Percentiles rank a stretch among this genome's conserved stretches.
Conservation (phyloP, 1,140 invertebrate genomes). For the Drosophila leontia region DNA sequence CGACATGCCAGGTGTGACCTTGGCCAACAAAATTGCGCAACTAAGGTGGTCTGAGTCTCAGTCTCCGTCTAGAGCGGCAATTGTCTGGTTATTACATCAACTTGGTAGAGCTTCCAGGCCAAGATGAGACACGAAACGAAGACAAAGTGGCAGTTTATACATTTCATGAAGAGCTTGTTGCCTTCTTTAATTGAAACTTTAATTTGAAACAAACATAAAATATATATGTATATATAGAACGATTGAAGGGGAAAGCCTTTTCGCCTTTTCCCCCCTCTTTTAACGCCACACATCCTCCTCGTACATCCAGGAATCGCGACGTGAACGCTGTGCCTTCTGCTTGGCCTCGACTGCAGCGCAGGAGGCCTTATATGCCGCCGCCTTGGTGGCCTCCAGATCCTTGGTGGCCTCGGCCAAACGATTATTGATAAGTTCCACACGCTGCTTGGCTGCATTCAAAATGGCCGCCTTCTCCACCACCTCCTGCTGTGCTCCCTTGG, state of each 20-base stretch:
- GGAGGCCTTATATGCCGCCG: background rate
- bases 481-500: background rate
- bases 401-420: background rate
- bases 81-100: conserved; percentile 49
- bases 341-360: conserved; percentile 5
- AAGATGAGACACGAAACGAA: too few relatives aligned
- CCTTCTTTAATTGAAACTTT: background rate
- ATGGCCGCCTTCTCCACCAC: background rate
- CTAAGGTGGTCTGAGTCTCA: background rate
- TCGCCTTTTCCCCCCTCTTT: background rate
- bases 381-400: conserved; percentile 1
- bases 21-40: conserved; percentile 40
- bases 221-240: background rate
- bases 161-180: background rate
- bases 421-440: background rate
- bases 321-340: background rate
- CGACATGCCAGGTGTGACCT: conserved; percentile 52
- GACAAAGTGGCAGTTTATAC: background rate
- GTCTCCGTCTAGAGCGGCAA: conserved; percentile 82
- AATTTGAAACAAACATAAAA: background rate
- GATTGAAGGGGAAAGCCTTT: background rate
- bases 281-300: background rate
- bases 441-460: background rate
- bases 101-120: conserved; percentile 25
- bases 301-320: background rate